These are phyloP conservation scores for Lordiphosa andalusiaca DNA, from an alignment of 2,888 invertebrate species.

Conservation along the genomic window DNA sequence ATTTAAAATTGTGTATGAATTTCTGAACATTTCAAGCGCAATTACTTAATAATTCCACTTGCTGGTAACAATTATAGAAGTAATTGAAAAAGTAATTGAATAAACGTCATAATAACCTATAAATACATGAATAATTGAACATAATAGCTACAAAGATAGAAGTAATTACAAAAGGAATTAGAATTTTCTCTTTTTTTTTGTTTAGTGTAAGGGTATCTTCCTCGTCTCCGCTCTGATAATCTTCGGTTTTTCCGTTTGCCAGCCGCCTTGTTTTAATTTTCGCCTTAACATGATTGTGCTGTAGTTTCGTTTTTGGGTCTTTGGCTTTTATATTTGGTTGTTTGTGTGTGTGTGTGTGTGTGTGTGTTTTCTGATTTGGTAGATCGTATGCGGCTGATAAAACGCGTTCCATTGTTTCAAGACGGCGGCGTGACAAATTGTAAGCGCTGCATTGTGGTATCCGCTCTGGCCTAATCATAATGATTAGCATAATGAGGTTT, in stretches of 20 bases:
- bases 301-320: constrained; percentile 25
- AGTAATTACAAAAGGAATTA: too few relatives aligned
- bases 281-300: constrained; percentile 7
- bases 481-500: constrained; percentile 67
- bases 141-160: too few relatives aligned
- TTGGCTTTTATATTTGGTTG: constrained; percentile 4
- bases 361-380: constrained; percentile 1
- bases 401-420: constrained; percentile 24
- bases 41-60: too few relatives aligned
- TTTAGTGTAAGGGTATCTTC: not conserved
- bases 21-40: too few relatives aligned
- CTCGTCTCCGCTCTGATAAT: not conserved
- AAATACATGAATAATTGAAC: too few relatives aligned
- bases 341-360: too few relatives aligned
- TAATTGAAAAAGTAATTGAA: too few relatives aligned
- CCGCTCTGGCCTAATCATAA: constrained; percentile 55
- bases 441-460: constrained; percentile 20
- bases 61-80: too few relatives aligned
- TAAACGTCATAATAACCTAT: too few relatives aligned
- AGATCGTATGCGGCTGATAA: constrained; percentile 49
- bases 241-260: not conserved
- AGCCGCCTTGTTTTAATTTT: constrained; percentile 29
- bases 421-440: constrained; percentile 68
- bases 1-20: too few relatives aligned
- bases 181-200: not conserved